Percentiles rank a stretch among this genome's conserved stretches.
Conservation (phyloP, 2,888 invertebrate species). For the Cremastobaeus sp. region DNA sequence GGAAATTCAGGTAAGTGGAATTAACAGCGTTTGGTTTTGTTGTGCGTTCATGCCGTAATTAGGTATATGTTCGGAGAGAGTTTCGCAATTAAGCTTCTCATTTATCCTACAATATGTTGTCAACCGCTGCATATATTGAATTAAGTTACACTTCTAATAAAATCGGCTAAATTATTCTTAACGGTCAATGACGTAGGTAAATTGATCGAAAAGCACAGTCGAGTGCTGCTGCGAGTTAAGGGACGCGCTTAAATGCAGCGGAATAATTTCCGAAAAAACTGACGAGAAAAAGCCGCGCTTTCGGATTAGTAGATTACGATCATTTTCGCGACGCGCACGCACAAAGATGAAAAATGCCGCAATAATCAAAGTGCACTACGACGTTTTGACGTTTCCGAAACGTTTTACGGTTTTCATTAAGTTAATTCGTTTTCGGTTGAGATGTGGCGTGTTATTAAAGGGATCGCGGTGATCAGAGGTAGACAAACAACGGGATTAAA, state of each 20-base stretch:
- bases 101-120: slow-evolving; percentile 16
- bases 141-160: too few relatives aligned
- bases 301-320: too few relatives aligned
- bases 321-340: neutral
- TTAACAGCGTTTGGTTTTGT: slow-evolving; percentile 15
- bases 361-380: slow-evolving; percentile 4
- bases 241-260: too few relatives aligned
- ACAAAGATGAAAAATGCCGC: neutral
- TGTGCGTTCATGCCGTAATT: slow-evolving; percentile 37
- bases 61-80: neutral
- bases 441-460: slow-evolving; percentile 53
- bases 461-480: slow-evolving; percentile 52
- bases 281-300: too few relatives aligned
- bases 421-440: slow-evolving; percentile 47
- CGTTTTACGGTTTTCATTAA: slow-evolving; percentile 44
- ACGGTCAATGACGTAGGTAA: too few relatives aligned
- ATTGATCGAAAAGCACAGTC: too few relatives aligned
- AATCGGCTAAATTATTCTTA: too few relatives aligned
- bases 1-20: slow-evolving; percentile 23
- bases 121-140: too few relatives aligned
- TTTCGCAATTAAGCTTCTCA: slow-evolving; percentile 8
- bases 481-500: slow-evolving; percentile 58
- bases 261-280: too few relatives aligned
- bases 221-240: too few relatives aligned
- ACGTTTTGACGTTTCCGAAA: slow-evolving; percentile 17